Conservation (phyloP, 2,888 invertebrate genomes). For the Athripsodes cinereus region DNA sequence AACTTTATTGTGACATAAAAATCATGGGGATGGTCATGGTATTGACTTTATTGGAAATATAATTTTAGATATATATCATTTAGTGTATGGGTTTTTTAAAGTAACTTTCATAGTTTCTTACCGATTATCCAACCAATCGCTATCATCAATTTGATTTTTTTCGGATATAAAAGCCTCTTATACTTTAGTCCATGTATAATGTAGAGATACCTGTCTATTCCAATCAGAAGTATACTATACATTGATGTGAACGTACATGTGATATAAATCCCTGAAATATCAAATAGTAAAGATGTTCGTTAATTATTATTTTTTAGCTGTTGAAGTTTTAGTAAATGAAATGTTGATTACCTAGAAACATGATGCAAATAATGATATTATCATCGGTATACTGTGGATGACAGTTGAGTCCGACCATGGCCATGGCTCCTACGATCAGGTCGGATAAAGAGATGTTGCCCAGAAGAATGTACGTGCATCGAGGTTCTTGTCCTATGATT, state of each 20-base stretch:
- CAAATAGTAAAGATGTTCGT: not conserved
- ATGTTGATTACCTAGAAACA: not conserved
- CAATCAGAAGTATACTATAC: not conserved
- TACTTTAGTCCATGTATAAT: constrained; percentile 1
- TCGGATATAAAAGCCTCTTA: not conserved
- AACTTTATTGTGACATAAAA: too few species aligned
- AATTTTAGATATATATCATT: too few species aligned
- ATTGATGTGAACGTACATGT: not conserved
- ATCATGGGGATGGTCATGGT: too few species aligned
- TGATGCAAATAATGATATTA: not conserved
- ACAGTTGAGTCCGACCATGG: not conserved
- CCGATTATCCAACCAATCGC: not conserved
- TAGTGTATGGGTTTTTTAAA: too few species aligned
- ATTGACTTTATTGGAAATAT: too few species aligned
- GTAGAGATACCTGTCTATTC: constrained; percentile 3
- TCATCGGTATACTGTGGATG: not conserved
- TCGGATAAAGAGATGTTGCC: constrained; percentile 1
- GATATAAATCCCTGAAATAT: not conserved
- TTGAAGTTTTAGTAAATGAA: too few species aligned
- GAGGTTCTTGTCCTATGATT: not conserved
- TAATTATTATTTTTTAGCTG: not conserved
- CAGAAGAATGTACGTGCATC: not conserved
- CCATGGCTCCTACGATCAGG: not conserved
- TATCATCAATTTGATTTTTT: not conserved
- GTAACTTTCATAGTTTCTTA: not conserved